Evolutionary conservation across 2,113 vertebrate genomes (phyloP).

Genomic region (Microtus richardsoni): DNA sequence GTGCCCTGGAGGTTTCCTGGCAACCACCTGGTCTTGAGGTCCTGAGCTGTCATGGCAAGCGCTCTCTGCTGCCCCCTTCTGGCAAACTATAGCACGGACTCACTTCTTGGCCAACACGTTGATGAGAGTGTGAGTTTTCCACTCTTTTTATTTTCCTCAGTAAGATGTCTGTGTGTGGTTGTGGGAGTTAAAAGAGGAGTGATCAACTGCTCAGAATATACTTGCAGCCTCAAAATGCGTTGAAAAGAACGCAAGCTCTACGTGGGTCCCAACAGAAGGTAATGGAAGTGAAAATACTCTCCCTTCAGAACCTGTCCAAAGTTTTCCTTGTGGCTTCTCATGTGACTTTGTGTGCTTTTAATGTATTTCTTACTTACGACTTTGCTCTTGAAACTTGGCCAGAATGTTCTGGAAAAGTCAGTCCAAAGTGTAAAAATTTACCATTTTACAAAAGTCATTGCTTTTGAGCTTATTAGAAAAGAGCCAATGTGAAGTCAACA

Average conservation of each 20-base stretch:
- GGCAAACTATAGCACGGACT: background rate
- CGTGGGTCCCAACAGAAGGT: slow-evolving; percentile 27
- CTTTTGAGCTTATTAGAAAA: slow-evolving; percentile 63
- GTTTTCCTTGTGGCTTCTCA: slow-evolving; percentile 39
- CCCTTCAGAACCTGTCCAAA: slow-evolving; percentile 45
- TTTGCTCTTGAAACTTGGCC: slow-evolving; percentile 37
- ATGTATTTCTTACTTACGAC: slow-evolving; percentile 20
- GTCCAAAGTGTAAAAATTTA: slow-evolving; percentile 47
- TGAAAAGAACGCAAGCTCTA: slow-evolving; percentile 12
- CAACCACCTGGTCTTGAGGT: background rate
- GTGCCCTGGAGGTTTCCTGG: slow-evolving; percentile 12
- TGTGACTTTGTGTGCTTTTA: slow-evolving; percentile 5
- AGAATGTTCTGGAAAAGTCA: background rate
- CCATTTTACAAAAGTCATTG: slow-evolving; percentile 23
- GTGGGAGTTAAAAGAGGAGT: slow-evolving; percentile 46
- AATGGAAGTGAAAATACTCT: slow-evolving; percentile 24
- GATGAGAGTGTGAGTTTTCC: background rate
- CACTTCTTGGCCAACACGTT: background rate
- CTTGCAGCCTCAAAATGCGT: background rate
- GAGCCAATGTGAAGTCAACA: slow-evolving; percentile 8
- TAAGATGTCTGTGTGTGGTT: background rate
- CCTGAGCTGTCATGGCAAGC: background rate
- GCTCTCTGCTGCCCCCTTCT: slow-evolving; percentile 64
- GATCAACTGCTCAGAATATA: background rate
- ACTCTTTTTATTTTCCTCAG: background rate